Conservation (phyloP, 2,113 vertebrate species). For the Hipposideros armiger region DNA sequence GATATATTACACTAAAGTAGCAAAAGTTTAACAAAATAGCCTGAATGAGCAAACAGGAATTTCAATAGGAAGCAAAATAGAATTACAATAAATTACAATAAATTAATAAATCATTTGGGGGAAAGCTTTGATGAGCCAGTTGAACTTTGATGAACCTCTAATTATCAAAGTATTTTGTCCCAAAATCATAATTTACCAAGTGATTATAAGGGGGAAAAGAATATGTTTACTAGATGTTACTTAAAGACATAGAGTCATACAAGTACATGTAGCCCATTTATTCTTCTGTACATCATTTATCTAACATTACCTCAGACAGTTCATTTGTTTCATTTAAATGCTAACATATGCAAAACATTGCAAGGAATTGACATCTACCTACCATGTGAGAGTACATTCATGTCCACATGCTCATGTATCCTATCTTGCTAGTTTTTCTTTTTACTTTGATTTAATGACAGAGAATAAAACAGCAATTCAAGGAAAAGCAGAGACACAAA, state of each 20-base stretch:
- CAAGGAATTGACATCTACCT: background rate
- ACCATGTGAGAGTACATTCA: background rate
- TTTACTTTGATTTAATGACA: background rate
- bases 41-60: background rate
- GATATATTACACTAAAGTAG: background rate
- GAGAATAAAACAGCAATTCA: background rate
- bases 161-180: background rate
- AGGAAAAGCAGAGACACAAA: background rate
- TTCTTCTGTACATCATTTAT: background rate
- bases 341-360: background rate
- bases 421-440: background rate
- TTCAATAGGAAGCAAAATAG: background rate
- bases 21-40: background rate
- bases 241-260: background rate
- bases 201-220: background rate
- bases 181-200: background rate
- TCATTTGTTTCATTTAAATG: background rate
- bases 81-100: background rate
- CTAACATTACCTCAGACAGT: background rate
- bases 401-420: background rate
- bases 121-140: background rate
- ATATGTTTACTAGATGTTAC: background rate
- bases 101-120: background rate
- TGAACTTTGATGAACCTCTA: conserved; percentile 25
- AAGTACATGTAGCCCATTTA: background rate